Base-by-base conservation (phyloP, 2,113 vertebrate species). In the Lucifuga dentata region DNA sequence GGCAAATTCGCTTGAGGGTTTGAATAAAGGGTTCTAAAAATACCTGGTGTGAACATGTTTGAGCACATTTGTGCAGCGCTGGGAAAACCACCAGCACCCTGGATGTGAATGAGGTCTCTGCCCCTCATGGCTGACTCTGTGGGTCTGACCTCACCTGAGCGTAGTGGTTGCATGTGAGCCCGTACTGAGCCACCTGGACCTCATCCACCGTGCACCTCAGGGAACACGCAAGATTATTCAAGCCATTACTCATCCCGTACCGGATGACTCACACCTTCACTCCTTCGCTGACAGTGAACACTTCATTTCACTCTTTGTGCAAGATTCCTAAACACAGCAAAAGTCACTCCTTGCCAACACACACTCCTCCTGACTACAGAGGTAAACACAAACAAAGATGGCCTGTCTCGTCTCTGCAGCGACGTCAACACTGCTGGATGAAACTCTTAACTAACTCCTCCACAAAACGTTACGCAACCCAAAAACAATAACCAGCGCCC, bases 231-330 rank as follows among this genome's bases (percentile, higher is more conserved):
- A 2, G 21, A 17, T 72, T 50, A 57, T 51, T 58, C 21, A 24
- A 45, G 19, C 44, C 12, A 63, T 86, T 65, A 85, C 41, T 83
- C 78, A 83, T 1, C 15, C 2, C 11, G 50, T 26, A 19, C 63
- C 20, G 57, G 49, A 72, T 89, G 83, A 85, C 77, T 78, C 82
- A 85, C 45, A 33, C 62, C 58, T 74, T 76, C 26, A 38, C 55
- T 48, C 33, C 35, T 32, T 56, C 1, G 10, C 52, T 23, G 5
- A 48, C 45, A 24, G 20, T 9, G 20, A 20, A 48, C 45, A 48
- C 45, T 48, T 23, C 21, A 24, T 32, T 43, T 45, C 3, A 59
- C 32, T 36, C 40, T 78, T 23, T 29, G 32, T 68, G 33, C 21
- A 35, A 71, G 48, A 57, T 3, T 1, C 19, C 23, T 32, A 26